phyloP scores from a whole-genome alignment of 1,140 invertebrate genomes.

The Diorhabda sublineata region DNA sequence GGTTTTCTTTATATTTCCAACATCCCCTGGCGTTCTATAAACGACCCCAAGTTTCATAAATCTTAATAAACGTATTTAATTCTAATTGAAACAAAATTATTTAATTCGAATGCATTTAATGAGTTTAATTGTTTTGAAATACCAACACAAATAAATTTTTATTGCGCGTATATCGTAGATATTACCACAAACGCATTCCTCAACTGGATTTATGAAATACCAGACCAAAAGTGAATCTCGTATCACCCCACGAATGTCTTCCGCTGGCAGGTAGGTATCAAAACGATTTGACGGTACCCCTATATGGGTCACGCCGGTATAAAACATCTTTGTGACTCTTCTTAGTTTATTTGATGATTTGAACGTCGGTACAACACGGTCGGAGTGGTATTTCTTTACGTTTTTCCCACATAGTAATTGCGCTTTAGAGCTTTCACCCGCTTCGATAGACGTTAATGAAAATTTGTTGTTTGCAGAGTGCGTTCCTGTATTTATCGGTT shows the following conservation, averaged over 20 bases:
- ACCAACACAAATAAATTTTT: no score
- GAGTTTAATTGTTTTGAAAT: no score
- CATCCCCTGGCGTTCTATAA: no score
- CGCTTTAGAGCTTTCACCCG: background rate
- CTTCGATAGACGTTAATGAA: no score
- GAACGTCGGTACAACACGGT: slow-evolving; percentile 18
- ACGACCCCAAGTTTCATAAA: no score
- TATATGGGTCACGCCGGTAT: slow-evolving; percentile 18
- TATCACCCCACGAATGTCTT: slow-evolving; percentile 7
- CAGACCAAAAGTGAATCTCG: slow-evolving; percentile 12
- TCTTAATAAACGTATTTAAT: no score
- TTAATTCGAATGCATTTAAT: no score
- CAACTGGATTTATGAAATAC: background rate
- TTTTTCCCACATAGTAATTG: background rate
- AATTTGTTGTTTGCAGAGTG: no score
- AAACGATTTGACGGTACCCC: slow-evolving; percentile 7
- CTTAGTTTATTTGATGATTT: slow-evolving; percentile 12
- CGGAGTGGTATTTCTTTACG: slow-evolving; percentile 2
- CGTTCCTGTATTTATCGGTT: no score
- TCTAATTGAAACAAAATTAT: no score
- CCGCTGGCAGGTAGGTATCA: slow-evolving; percentile 8
- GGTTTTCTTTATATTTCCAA: no score
- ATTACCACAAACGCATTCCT: slow-evolving; percentile 1
- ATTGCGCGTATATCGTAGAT: no score
- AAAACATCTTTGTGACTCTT: slow-evolving; percentile 14